These are phyloP conservation scores for Ciona savignyi DNA, from an alignment of 23 tunicate genomes.

Conservation along the genomic window DNA sequence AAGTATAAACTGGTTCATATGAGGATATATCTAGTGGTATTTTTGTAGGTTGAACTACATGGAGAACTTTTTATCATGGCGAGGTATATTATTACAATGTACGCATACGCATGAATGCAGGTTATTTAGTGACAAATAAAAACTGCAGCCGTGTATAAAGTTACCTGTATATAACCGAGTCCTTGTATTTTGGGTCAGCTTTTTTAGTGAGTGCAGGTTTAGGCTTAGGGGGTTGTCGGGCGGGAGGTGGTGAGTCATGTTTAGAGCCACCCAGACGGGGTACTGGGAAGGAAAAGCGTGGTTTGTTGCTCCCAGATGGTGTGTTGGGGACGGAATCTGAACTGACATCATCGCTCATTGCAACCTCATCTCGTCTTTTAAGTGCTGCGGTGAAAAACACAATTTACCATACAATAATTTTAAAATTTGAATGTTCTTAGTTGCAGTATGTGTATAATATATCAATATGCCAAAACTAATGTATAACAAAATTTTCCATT, in stretches of 20 bases:
- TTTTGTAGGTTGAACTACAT: too few species aligned
- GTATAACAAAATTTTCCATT: too few species aligned
- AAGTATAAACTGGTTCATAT: too few species aligned
- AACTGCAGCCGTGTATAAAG: not conserved
- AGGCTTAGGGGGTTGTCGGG: not conserved
- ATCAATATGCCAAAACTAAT: too few species aligned
- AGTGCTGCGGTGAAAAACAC: conserved; percentile 10
- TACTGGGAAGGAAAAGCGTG: conserved; percentile 44
- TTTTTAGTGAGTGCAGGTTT: not conserved
- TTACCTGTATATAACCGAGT: conserved; percentile 37
- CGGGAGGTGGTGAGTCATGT: not conserved
- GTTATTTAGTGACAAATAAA: not conserved
- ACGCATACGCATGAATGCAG: not conserved
- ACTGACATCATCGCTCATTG: conserved; percentile 55
- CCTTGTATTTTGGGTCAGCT: conserved; percentile 12
- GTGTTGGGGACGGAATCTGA: conserved; percentile 69
- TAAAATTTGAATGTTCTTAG: too few species aligned
- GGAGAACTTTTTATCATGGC: too few species aligned
- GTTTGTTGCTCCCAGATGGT: conserved; percentile 34
- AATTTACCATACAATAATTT: too few species aligned
- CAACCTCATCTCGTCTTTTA: conserved; percentile 30
- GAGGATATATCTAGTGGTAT: too few species aligned
- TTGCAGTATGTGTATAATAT: too few species aligned
- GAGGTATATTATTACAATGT: not conserved
- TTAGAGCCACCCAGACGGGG: not conserved